Evolutionary conservation across 2,888 invertebrate genomes (phyloP).

Genomic region (Dynastes grantii): DNA sequence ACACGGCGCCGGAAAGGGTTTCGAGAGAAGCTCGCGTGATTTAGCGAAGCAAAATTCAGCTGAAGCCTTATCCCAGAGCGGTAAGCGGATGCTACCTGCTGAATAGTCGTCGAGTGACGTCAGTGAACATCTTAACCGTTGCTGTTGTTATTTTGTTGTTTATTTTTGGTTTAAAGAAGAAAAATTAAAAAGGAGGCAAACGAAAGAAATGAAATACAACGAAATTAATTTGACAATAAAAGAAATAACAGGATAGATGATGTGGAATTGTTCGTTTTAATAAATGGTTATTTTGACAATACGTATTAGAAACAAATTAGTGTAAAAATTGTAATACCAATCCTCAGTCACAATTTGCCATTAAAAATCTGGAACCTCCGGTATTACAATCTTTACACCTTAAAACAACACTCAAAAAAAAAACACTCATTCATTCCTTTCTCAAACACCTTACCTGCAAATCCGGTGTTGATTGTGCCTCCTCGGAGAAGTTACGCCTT

Average conservation of each 20-base stretch:
- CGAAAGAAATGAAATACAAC: constrained; percentile 53
- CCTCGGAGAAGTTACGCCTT: constrained; percentile 91
- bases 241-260: constrained; percentile 51
- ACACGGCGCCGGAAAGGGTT: constrained; percentile 70
- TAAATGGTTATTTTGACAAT: too few relatives aligned
- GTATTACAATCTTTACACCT: neutral
- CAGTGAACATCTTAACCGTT: constrained; percentile 72
- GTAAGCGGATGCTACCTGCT: constrained; percentile 72
- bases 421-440: neutral
- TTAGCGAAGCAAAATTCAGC: constrained; percentile 83
- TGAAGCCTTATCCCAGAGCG: constrained; percentile 82
- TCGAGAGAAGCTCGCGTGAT: constrained; percentile 79
- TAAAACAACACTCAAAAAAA: neutral
- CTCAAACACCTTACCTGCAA: constrained; percentile 80
- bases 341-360: too few relatives aligned
- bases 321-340: constrained; percentile 56
- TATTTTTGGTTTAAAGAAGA: too few relatives aligned
- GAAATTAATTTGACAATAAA: too few relatives aligned
- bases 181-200: neutral
- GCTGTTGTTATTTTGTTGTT: constrained; percentile 56
- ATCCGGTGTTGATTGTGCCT: constrained; percentile 88
- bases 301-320: constrained; percentile 35
- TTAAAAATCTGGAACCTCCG: too few relatives aligned
- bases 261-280: too few relatives aligned
- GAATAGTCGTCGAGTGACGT: constrained; percentile 72